Base-by-base conservation (phyloP, 2,888 invertebrate genomes). In the Lasioglossum zephyrum region DNA sequence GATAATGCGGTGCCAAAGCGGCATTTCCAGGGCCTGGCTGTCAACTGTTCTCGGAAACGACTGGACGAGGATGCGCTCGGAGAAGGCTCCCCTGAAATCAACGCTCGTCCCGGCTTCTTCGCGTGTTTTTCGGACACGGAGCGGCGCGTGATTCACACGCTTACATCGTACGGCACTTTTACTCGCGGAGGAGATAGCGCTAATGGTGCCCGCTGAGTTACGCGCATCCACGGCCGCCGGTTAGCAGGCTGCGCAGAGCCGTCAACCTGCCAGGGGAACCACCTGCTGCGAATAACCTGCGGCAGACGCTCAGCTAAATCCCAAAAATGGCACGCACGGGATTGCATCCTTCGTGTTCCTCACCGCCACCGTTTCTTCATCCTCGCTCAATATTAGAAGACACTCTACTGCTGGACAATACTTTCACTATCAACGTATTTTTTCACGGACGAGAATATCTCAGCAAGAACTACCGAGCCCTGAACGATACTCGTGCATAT, bases 201-300 rank as follows among this genome's bases (percentile, higher is more conserved):
- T 94, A 94, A 94, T 94, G 93, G 92, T 85, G 89, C 90, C 87
- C 92, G 93, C 92, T 93, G 93, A 93, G 93, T 93, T 94, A 94
- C 93, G 93, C 92, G 91, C 84, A 90, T 87, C 87, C 89, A 88
- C 81, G 88, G 87, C 63, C 80, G 73, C 88, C 77, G 85, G 84
- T 90, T 91, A 91, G 89, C 91, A 82, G 82, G 84, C 84, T 90
- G 79, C 79, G 82, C 85, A 79, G 84, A 79, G 84, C 87, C 79
- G 84, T 84, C 87, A 87, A 87, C 87, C 90, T 90, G 88, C 90
- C 89, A 82, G 85, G 85, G 85, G 84, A 90, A 89, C 92, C 93
- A 94, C 94, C 94, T 93, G 94, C 94, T 93, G 93, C 86, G 91
- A 87, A 78, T 85, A 87, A 87, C 89, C 82, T 82, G 89, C 76